Evolutionary conservation across 2,888 invertebrate genomes (phyloP).

Genomic region (Polyploca ridens): DNA sequence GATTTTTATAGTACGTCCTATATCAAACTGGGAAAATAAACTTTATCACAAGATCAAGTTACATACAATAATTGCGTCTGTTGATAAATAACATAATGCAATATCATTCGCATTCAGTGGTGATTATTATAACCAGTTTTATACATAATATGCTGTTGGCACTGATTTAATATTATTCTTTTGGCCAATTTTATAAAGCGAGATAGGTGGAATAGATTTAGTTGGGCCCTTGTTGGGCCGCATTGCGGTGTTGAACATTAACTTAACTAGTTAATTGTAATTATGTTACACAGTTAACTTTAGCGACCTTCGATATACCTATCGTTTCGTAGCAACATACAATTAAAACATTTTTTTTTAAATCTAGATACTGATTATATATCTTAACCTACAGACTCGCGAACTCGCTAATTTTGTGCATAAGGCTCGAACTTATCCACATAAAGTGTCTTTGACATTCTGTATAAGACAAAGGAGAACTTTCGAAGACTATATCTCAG

Average conservation of each 20-base stretch:
- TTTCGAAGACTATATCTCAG: not conserved
- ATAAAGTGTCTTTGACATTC: not conserved
- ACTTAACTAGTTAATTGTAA: constrained; percentile 22
- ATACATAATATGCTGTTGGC: constrained; percentile 19
- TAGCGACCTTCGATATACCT: not conserved
- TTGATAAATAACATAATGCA: constrained; percentile 32
- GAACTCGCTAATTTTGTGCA: no score
- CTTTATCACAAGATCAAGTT: constrained; percentile 22
- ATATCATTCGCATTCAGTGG: constrained; percentile 23
- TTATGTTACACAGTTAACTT: not conserved
- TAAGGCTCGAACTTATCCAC: not conserved
- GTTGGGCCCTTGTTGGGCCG: constrained; percentile 33
- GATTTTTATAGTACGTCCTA: not conserved
- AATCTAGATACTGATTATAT: not conserved
- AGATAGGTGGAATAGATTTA: constrained; percentile 23
- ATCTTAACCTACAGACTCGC: no score
- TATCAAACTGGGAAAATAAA: constrained; percentile 11
- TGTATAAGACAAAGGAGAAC: not conserved
- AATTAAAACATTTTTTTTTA: not conserved
- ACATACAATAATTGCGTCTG: constrained; percentile 19
- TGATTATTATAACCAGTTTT: constrained; percentile 20
- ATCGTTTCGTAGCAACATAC: not conserved
- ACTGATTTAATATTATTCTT: constrained; percentile 10
- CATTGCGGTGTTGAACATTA: constrained; percentile 44
- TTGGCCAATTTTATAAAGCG: not conserved